Conservation (phyloP, 2,888 invertebrate genomes). For the Eilema griseolum region DNA sequence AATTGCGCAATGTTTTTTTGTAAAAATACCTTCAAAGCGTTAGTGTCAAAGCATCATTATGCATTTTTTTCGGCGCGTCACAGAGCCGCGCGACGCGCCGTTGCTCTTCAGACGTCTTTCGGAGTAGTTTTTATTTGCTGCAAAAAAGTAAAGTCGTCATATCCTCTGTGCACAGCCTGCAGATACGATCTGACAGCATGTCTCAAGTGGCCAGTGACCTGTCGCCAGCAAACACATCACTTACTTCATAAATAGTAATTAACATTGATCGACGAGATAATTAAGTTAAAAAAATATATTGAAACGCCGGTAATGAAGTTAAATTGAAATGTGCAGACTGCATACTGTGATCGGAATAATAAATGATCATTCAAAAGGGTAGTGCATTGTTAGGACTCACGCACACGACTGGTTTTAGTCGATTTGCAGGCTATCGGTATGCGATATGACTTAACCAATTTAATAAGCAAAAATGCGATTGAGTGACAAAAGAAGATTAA, state of each 20-base stretch:
- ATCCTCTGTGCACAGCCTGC: constrained; percentile 64
- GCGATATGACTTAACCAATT: constrained; percentile 12
- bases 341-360: constrained; percentile 18
- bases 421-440: constrained; percentile 12
- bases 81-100: constrained; percentile 55
- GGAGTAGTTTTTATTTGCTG: constrained; percentile 58
- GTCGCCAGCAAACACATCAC: constrained; percentile 56
- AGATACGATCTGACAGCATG: constrained; percentile 72
- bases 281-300: constrained; percentile 30
- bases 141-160: constrained; percentile 79
- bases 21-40: constrained; percentile 58
- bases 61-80: constrained; percentile 71
- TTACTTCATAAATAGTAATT: constrained; percentile 52
- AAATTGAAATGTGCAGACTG: constrained; percentile 20
- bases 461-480: constrained; percentile 15
- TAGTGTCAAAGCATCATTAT: constrained; percentile 67
- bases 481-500: background rate
- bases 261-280: constrained; percentile 51
- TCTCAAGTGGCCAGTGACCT: constrained; percentile 75
- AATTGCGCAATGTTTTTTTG: constrained; percentile 31
- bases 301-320: constrained; percentile 39
- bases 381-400: constrained; percentile 25
- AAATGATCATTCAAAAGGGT: constrained; percentile 31
- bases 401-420: constrained; percentile 22
- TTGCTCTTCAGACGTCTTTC: constrained; percentile 78